phyloP scores from a whole-genome alignment of 1,140 invertebrate genomes.

The Rhyacophila brunnea region DNA sequence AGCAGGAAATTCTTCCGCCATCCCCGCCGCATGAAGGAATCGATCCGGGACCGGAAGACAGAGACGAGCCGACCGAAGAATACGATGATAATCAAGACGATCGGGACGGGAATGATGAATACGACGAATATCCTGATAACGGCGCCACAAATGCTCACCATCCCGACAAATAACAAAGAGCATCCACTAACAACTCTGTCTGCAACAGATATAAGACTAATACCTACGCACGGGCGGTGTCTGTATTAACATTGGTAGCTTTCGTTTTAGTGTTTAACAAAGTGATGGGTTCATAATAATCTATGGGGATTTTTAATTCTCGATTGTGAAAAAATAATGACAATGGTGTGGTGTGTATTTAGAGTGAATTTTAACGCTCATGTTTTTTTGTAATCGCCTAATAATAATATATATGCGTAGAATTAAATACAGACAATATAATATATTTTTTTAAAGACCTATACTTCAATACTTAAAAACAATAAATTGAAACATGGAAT shows the following conservation, averaged over 20 bases:
- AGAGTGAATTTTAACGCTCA: too few species aligned
- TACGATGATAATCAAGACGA: constrained; percentile 58
- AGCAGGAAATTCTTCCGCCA: constrained; percentile 43
- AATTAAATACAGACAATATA: too few species aligned
- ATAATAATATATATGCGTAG: too few species aligned
- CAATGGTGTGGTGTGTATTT: neutral
- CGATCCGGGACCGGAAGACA: constrained; percentile 44
- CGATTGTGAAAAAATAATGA: neutral
- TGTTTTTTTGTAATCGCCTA: neutral
- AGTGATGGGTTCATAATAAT: constrained; percentile 18
- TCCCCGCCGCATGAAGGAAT: constrained; percentile 37
- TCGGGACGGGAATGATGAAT: constrained; percentile 55
- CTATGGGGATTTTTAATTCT: neutral
- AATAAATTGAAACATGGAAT: too few species aligned
- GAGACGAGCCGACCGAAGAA: constrained; percentile 47
- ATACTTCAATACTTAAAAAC: too few species aligned
- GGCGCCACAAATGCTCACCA: constrained; percentile 41
- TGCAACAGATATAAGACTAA: constrained; percentile 28
- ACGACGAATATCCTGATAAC: constrained; percentile 59
- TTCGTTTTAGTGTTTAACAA: constrained; percentile 3
- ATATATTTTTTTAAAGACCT: too few species aligned
- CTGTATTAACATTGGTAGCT: constrained; percentile 7
- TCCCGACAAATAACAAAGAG: constrained; percentile 35
- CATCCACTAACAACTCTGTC: constrained; percentile 26
- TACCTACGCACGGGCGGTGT: constrained; percentile 9